phyloP scores from a whole-genome alignment of 2,797 vertebrate genomes.

The Labeo calbasu region DNA sequence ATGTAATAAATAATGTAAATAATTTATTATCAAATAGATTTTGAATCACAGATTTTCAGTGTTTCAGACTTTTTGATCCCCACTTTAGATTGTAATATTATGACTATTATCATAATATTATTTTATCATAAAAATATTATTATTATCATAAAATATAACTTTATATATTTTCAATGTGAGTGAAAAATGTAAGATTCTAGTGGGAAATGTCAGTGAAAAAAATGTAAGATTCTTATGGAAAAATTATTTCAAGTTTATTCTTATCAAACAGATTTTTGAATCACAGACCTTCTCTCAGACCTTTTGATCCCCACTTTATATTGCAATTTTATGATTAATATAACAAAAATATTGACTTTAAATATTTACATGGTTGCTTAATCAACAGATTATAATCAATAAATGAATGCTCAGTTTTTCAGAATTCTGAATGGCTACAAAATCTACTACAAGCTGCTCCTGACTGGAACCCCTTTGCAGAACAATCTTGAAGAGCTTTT shows the following conservation, averaged over 20 bases:
- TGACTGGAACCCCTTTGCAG: conserved; percentile 96
- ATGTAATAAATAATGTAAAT: too few species aligned
- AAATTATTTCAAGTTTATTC: too few species aligned
- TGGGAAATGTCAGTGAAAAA: too few species aligned
- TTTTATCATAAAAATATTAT: too few species aligned
- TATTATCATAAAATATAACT: not conserved
- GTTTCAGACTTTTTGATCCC: not conserved
- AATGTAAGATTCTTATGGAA: too few species aligned
- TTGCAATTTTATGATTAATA: too few species aligned
- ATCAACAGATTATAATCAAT: not conserved
- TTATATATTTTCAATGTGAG: too few species aligned
- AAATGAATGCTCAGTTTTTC: conserved; percentile 84
- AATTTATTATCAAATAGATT: not conserved
- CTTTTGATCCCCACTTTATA: too few species aligned
- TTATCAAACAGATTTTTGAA: too few species aligned
- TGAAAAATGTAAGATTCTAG: too few species aligned
- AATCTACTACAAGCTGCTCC: conserved; percentile 97
- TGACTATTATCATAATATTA: not conserved
- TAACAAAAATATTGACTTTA: too few species aligned
- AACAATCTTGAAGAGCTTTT: conserved; percentile 99
- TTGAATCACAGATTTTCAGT: not conserved
- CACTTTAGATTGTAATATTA: not conserved
- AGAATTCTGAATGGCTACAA: conserved; percentile 97
- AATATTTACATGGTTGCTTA: not conserved
- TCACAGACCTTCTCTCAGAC: too few species aligned